Evolutionary conservation across 30 jellyfish, hydroid and myxozoan species (phyloP), one percentile per base, ranked within the genome.

Genomic region (Cassiopea xamachana): DNA sequence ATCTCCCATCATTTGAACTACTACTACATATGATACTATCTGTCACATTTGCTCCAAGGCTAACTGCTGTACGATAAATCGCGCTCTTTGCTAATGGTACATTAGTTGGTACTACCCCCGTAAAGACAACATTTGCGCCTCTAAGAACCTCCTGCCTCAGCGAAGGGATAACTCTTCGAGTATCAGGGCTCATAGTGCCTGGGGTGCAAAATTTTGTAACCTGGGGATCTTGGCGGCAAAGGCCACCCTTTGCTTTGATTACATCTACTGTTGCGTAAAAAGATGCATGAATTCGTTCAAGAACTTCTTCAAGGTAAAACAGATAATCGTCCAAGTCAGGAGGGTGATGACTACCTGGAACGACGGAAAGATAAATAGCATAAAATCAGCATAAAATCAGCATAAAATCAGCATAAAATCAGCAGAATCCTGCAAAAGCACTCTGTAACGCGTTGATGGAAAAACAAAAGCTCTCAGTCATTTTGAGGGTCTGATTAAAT

Each of bases 1-100:
- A 27, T 27, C 39, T 27, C 39, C 39, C 39, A 27, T 27, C 0
- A 27, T 27, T 27, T 27, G 39, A 27, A 13, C 67, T 75, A 67
- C 72, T 80, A 19, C 76, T n/a, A 27, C 64, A 77, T 12, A 91
- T 62, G 47, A 96, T 86, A 61, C 88, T 80, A 7, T 59, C 75
- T 7, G 98, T 83, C 9, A 96, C 99, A 12, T 77, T 86, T 3
- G 99, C 99, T n/a, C 99, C 99, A 19, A 96, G 93, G 48, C 95
- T 88, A 5, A 89, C 79, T 45, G 98, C 99, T 12, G 95, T 89
- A 48, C 93, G 93, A 86, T 95, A 96, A 46, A 98, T 96, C 1
- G 86, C 58, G 86, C 99, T 96, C n/a, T 81, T 92, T 78, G 80
- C 89, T 58, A 92, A 58, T 17, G 95, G 97, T 16, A 90, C 89